Evolutionary conservation across 2,888 invertebrate species (phyloP).

Genomic region (Willowsia nigromaculata): DNA sequence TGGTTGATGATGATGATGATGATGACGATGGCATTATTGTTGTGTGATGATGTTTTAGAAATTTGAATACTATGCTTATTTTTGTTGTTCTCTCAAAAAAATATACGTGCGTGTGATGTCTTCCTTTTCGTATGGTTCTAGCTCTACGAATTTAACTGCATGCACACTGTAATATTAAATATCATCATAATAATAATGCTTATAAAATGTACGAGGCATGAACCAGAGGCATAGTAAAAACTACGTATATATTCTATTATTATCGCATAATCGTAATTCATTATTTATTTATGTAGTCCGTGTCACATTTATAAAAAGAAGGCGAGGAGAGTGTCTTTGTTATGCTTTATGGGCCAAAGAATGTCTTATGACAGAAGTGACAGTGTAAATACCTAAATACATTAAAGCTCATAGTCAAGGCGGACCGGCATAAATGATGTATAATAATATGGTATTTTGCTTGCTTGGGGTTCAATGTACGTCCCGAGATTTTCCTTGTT

Average conservation of each 20-base stretch:
- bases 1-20: conserved; percentile 44
- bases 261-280: conserved; percentile 59
- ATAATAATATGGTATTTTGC: not conserved
- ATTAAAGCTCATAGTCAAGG: not conserved
- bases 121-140: not conserved
- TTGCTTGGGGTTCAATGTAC: not conserved
- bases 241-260: conserved; percentile 28
- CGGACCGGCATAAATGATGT: not conserved
- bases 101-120: conserved; percentile 2
- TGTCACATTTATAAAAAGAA: conserved; percentile 55
- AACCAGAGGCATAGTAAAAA: conserved; percentile 3
- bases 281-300: conserved; percentile 57
- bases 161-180: not conserved
- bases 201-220: not conserved
- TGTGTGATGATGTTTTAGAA: conserved; percentile 52
- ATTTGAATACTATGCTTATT: conserved; percentile 43
- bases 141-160: not conserved
- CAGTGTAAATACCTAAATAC: conserved; percentile 19
- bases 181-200: not conserved
- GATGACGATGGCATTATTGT: conserved; percentile 46
- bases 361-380: conserved; percentile 55
- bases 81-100: not conserved
- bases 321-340: conserved; percentile 50
- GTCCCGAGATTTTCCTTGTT: not conserved
- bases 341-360: conserved; percentile 53